Percentiles rank a stretch among this genome's conserved stretches.
phyloP scores from a whole-genome alignment of 2,888 invertebrate genomes.

The Keiferia lycopersicella region DNA sequence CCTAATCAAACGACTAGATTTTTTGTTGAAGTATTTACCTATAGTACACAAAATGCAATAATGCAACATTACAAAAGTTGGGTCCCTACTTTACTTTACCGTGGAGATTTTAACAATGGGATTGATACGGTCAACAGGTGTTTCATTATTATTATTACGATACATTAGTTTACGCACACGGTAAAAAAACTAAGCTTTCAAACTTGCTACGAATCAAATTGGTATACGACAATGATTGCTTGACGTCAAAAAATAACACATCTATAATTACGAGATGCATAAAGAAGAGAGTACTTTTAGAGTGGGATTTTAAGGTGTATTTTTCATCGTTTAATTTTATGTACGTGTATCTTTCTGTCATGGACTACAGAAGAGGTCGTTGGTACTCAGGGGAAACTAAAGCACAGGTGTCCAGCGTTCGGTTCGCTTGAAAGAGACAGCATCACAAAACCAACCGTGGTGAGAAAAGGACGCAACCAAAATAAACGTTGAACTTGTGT shows the following conservation, averaged over 20 bases:
- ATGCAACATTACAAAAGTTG: constrained; percentile 25
- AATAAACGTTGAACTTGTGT: constrained; percentile 81
- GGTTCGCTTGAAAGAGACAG: constrained; percentile 61
- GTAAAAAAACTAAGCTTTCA: constrained; percentile 57
- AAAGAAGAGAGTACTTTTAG: constrained; percentile 45
- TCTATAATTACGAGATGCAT: constrained; percentile 54
- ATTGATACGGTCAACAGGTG: constrained; percentile 70
- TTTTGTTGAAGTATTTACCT: neutral
- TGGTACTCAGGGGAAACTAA: constrained; percentile 81
- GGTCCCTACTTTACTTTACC: constrained; percentile 55
- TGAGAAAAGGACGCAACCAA: constrained; percentile 71
- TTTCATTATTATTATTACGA: constrained; percentile 75
- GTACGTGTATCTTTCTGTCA: constrained; percentile 56
- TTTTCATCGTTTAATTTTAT: constrained; percentile 43
- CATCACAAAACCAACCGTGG: constrained; percentile 44
- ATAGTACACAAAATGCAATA: constrained; percentile 21
- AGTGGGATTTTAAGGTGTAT: constrained; percentile 42
- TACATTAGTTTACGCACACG: constrained; percentile 75
- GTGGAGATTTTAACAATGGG: constrained; percentile 64
- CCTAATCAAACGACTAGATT: neutral
- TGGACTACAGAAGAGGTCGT: constrained; percentile 70
- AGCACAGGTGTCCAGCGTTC: constrained; percentile 82
- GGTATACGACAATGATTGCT: constrained; percentile 79
- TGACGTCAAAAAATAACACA: constrained; percentile 72
- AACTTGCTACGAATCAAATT: constrained; percentile 77